A percentile compares a stretch with the other conserved stretches of the same genome.
phyloP scores from a whole-genome alignment of 2,888 invertebrate genomes.

The Cheiracanthium punctorium region DNA sequence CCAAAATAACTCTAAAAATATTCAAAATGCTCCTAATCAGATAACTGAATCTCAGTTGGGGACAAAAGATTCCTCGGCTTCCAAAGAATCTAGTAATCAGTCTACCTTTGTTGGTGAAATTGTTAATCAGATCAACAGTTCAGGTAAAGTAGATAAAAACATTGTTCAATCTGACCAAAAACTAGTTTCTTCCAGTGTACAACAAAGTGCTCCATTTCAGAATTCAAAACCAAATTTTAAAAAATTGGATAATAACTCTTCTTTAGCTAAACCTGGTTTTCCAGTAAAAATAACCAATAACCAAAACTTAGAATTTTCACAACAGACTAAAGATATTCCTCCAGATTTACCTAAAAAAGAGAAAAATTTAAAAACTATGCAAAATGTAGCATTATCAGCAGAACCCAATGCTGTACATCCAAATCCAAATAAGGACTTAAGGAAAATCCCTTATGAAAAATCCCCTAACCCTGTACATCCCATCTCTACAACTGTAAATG shows the following conservation, averaged over 20 bases:
- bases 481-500: background rate
- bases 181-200: background rate
- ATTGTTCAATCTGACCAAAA: slow-evolving; percentile 11
- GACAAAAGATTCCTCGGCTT: background rate
- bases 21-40: background rate
- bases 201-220: background rate
- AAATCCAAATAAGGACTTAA: background rate
- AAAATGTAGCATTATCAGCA: background rate
- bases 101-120: slow-evolving; percentile 44
- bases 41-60: background rate
- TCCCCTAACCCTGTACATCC: background rate
- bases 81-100: slow-evolving; percentile 13
- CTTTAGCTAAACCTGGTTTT: slow-evolving; percentile 42
- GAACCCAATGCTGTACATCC: background rate
- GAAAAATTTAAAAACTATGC: slow-evolving; percentile 9
- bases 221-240: background rate
- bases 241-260: background rate
- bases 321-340: slow-evolving; percentile 12
- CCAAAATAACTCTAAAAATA: background rate
- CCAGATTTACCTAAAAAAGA: slow-evolving; percentile 58
- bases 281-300: slow-evolving; percentile 30
- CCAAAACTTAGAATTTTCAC: background rate
- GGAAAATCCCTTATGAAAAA: slow-evolving; percentile 8
- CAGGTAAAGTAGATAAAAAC: slow-evolving; percentile 21
- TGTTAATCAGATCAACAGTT: slow-evolving; percentile 50